Evolutionary conservation across 2,797 vertebrate species (phyloP), one percentile per base, ranked within the genome.

Genomic region (Poeciliopsis gracilis): DNA sequence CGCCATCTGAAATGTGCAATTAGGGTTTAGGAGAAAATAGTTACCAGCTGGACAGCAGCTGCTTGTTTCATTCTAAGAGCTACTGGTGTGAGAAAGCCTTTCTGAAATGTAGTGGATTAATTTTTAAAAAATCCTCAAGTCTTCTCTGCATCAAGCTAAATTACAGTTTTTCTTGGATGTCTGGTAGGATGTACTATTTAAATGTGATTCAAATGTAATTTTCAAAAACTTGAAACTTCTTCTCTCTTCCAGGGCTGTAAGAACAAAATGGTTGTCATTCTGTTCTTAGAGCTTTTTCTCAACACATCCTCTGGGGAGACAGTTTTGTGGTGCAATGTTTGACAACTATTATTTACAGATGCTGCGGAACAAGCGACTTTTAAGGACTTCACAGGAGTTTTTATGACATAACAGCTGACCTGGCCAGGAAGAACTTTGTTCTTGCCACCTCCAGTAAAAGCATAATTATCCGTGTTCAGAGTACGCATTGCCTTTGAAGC

Each of bases 1-100:
- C 97, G 97, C 98, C 98, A 99, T 88, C 98, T 99, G 91, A 78
- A 73, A 73, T 5, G 33, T n/a, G 33, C 49, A 72, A 75, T 38
- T 23, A 77, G n/a, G 59, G 4, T 38, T 61, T 10, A 43, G 33
- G 49, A 76, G 59, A 63, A 46, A 69, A 75, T n/a, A 43, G 3
- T 38, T 63, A 12, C 45, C 36, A 46, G 36, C 53, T 77, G 41
- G 36, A 81, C 5, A 23, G 12, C 23, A 6, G 63, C 41, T 46
- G 46, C 36, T 36, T 30, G 30, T 5, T 75, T 49, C 43, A 66
- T 28, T 70, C 0, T 76, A 49, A 15, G 12, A 13, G 33, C 6
- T 55, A 8, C 67, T 77, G 46, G 13, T 49, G 59, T 46, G 15
- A 77, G 61, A 3, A 77, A 74, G 30, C 4, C 23, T 13, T 78